Percentiles rank a stretch among this genome's conserved stretches.
These are phyloP conservation scores for Drosophila pallidifrons DNA, from an alignment of 1,140 invertebrate species.

Conservation along the genomic window DNA sequence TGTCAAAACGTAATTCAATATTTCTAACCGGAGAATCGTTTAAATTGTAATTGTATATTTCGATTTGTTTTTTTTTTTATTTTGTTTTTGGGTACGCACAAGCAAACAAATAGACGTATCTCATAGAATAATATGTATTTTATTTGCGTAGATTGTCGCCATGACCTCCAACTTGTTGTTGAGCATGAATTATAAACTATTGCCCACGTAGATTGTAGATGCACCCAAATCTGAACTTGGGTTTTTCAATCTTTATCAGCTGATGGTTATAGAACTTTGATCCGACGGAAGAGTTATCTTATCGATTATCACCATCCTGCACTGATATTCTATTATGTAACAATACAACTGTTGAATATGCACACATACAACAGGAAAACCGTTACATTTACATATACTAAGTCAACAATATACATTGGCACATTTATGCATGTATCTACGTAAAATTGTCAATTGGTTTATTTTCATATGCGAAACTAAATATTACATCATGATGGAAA, in stretches of 20 bases:
- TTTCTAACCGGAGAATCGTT: background rate
- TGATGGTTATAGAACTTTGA: constrained; percentile 14
- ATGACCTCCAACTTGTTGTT: constrained; percentile 1
- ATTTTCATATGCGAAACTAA: background rate
- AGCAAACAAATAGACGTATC: background rate
- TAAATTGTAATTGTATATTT: constrained; percentile 8
- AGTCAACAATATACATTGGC: background rate
- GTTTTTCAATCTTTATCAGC: background rate
- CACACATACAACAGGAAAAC: background rate
- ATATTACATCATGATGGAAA: background rate
- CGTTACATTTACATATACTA: background rate
- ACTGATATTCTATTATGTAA: constrained; percentile 19
- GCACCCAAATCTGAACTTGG: background rate
- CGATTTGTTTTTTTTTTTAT: background rate
- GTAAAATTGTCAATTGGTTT: background rate
- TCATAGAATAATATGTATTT: background rate
- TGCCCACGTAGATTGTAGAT: background rate
- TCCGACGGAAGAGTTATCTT: constrained; percentile 14
- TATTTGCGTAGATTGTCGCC: constrained; percentile 2
- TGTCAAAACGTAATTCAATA: constrained; percentile 46
- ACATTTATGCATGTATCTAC: background rate
- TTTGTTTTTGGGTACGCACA: background rate
- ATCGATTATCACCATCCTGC: constrained; percentile 10
- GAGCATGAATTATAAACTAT: background rate
- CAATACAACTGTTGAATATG: background rate